Evolutionary conservation across 2,888 invertebrate species (phyloP).

Genomic region (Ephialtes manifestator): DNA sequence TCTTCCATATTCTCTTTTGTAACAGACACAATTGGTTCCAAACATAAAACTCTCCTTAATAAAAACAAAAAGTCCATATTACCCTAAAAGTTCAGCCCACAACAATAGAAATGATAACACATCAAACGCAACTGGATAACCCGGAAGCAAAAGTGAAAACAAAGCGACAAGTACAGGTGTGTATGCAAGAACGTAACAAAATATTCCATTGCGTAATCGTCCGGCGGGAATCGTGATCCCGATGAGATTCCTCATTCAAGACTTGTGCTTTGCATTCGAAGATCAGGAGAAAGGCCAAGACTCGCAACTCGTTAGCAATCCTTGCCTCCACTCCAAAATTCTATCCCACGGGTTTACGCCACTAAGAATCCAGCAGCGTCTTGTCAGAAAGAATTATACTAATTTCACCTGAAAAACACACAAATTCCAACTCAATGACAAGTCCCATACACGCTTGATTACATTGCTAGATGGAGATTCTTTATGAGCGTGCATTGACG

Average conservation of each 20-base stretch:
- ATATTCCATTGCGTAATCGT: constrained; percentile 49
- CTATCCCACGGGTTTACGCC: background rate
- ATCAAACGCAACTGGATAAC: background rate
- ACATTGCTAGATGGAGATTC: background rate
- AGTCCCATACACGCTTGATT: background rate
- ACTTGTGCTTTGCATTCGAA: constrained; percentile 61
- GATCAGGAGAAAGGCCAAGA: constrained; percentile 66
- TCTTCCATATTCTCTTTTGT: too few species aligned
- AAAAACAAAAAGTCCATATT: background rate
- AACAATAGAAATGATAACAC: background rate
- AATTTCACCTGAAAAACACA: constrained; percentile 29
- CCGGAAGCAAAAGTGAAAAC: constrained; percentile 32
- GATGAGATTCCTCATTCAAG: constrained; percentile 56
- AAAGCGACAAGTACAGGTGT: background rate
- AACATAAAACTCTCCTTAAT: too few species aligned
- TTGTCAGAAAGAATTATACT: background rate
- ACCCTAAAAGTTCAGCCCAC: background rate
- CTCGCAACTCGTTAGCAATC: constrained; percentile 39
- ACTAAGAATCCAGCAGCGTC: background rate
- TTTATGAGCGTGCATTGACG: background rate
- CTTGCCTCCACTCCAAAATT: constrained; percentile 10
- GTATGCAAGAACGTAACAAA: constrained; percentile 18
- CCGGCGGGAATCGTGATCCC: constrained; percentile 46
- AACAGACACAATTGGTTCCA: too few species aligned
- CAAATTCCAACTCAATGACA: background rate